Conservation (phyloP, 2,797 vertebrate species). For the Artibeus jamaicensis region DNA sequence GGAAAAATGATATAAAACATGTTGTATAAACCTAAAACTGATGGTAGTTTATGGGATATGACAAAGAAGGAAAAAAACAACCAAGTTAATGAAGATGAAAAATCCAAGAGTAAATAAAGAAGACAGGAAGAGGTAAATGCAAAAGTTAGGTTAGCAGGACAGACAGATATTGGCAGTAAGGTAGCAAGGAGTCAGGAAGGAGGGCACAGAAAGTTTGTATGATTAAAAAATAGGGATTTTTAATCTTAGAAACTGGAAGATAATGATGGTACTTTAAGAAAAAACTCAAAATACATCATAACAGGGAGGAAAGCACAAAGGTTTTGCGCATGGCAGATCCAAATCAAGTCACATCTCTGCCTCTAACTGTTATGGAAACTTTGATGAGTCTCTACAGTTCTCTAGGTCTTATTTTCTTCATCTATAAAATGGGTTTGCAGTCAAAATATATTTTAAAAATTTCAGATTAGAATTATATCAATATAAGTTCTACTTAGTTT, state of each 20-base stretch:
- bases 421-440: background rate
- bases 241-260: background rate
- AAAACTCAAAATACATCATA: background rate
- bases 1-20: background rate
- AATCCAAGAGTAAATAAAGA: background rate
- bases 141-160: background rate
- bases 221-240: background rate
- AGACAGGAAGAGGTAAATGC: background rate
- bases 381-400: background rate
- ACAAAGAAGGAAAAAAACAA: background rate
- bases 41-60: background rate
- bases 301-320: background rate
- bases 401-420: background rate
- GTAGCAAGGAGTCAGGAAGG: fast-evolving
- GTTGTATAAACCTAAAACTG: background rate
- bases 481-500: background rate
- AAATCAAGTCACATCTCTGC: background rate
- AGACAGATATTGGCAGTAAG: background rate
- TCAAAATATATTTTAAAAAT: background rate
- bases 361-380: background rate
- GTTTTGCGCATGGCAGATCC: fast-evolving
- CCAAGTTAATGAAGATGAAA: background rate
- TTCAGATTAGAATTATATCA: background rate
- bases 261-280: background rate
- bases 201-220: fast-evolving